Conservation (phyloP, 2,888 invertebrate species). For the Creontiades dilutus region DNA sequence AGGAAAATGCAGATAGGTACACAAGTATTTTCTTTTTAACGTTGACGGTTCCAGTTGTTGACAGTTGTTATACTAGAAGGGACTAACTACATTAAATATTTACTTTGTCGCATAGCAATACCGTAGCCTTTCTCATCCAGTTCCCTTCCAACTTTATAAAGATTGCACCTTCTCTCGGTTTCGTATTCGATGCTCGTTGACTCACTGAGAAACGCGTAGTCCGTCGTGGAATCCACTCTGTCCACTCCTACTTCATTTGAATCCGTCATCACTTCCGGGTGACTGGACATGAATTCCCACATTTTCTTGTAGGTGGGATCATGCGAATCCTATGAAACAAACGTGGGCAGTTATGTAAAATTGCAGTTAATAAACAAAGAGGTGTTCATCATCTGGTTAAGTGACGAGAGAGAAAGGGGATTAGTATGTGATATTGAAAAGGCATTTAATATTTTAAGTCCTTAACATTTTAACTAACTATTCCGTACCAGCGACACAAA, state of each 20-base stretch:
- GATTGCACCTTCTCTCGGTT: slow-evolving; percentile 87
- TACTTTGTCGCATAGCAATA: slow-evolving; percentile 90
- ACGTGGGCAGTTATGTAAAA: no score
- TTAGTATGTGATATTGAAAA: no score
- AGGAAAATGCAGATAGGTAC: no score
- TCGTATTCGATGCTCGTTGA: slow-evolving; percentile 93
- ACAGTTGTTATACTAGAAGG: no score
- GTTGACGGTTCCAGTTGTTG: no score
- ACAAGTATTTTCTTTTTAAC: no score
- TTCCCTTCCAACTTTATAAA: slow-evolving; percentile 86
- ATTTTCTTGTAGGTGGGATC: slow-evolving; percentile 88
- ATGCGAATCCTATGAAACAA: slow-evolving; percentile 84
- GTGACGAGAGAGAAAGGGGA: no score
- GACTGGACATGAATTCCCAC: slow-evolving; percentile 87
- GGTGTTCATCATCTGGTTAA: neutral
- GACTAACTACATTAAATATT: slow-evolving; percentile 72
- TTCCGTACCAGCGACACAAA: no score
- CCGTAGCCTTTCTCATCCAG: slow-evolving; percentile 93
- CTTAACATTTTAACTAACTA: no score
- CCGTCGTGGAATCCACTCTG: slow-evolving; percentile 81
- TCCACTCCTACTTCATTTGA: slow-evolving; percentile 84
- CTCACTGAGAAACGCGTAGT: slow-evolving; percentile 94
- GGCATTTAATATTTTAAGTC: no score
- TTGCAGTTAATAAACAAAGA: neutral
- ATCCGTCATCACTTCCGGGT: slow-evolving; percentile 82